Base-by-base conservation (phyloP, 2,113 vertebrate species). In the Engraulis encrasicolus region DNA sequence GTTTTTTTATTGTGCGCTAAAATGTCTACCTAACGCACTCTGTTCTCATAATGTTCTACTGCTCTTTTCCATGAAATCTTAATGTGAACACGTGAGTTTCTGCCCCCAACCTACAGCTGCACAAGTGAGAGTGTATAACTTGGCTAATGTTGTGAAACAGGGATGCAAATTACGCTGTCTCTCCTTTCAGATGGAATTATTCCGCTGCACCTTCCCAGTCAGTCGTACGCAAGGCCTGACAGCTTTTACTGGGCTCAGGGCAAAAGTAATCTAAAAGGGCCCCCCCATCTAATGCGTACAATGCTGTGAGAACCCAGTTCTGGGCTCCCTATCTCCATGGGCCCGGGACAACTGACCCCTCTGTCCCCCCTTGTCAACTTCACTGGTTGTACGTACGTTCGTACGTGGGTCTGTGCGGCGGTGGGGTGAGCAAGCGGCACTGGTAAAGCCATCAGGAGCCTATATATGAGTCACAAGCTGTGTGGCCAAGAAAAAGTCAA, bases 381-480 rank as follows among this genome's bases (percentile, higher is more conserved):
- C n/a, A n/a, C n/a, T n/a, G n/a, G n/a, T n/a, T n/a, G n/a, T n/a
- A n/a, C n/a, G n/a, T n/a, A n/a, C n/a, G n/a, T n/a, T 66, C 58
- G 14, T 31, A 66, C 58, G 31, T 31, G 58, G 58, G 9, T 31
- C 58, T 66, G 58, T 7, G 89, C 88, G 88, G 91, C 92, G n/a
- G n/a, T n/a, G n/a, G n/a, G n/a, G n/a, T n/a, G n/a, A n/a, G n/a
- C n/a, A n/a, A n/a, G 40, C 40, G 40, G 40, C 40, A 45, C 92
- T 94, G 95, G 92, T 93, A 92, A 92, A 93, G 87, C 87, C 84
- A 87, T 92, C 90, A 90, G 86, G 89, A 93, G n/a, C n/a, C 92
- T 94, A 92, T 91, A 92, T 92, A 92, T 92, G 93, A 93, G 91
- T 93, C 91, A 92, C 87, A 89, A 91, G 88, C 90, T 87, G 58